These are phyloP conservation scores for Morelia viridis DNA, from an alignment of 2,797 vertebrate species.

Conservation along the genomic window DNA sequence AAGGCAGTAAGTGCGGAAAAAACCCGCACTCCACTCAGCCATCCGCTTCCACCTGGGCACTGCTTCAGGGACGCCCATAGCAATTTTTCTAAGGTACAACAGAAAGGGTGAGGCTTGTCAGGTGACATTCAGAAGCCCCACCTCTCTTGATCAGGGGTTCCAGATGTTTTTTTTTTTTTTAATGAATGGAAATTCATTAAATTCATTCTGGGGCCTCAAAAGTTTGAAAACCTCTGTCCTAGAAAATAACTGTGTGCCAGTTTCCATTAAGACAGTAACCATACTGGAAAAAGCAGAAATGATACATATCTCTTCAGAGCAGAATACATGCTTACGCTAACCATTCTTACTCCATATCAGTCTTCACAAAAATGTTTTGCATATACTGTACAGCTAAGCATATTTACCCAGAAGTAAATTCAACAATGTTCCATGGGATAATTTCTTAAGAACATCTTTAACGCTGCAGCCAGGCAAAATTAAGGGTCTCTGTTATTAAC, in stretches of 20 bases:
- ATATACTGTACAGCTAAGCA: neutral
- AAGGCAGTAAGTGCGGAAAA: neutral
- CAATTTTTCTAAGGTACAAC: neutral
- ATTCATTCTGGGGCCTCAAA: neutral
- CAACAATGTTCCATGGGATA: neutral
- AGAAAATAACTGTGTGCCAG: neutral
- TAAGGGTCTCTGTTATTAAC: neutral
- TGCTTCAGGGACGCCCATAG: neutral
- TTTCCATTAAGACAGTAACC: neutral
- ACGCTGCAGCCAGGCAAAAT: neutral
- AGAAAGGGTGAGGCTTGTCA: neutral
- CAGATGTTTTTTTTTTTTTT: neutral
- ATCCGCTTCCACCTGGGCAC: neutral
- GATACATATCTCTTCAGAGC: neutral
- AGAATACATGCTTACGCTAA: neutral
- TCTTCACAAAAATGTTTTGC: neutral
- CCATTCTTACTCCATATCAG: neutral
- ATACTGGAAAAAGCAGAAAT: neutral
- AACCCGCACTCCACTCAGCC: neutral
- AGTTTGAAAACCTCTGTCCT: neutral
- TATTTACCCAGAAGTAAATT: neutral
- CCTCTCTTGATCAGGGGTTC: neutral
- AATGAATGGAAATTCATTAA: too few species aligned
- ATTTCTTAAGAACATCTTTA: neutral
- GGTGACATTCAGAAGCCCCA: neutral